phyloP scores from a whole-genome alignment of 2,888 invertebrate species.

The Tortricodes alternella region DNA sequence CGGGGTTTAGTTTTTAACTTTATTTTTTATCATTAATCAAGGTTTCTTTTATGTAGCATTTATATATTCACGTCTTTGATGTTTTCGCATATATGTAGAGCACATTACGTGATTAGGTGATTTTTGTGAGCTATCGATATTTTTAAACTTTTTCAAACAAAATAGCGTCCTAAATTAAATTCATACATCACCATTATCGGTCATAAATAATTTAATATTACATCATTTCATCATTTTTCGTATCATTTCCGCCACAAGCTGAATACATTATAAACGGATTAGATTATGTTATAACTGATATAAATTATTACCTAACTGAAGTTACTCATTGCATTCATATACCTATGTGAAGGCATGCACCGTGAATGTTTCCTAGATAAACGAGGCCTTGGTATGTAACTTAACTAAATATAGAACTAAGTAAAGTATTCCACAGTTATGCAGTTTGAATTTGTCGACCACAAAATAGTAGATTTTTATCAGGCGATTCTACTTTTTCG shows the following conservation, averaged over 20 bases:
- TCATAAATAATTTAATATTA: too few species aligned
- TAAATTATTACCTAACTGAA: slow-evolving; percentile 23
- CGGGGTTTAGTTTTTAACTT: too few species aligned
- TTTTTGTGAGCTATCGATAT: too few species aligned
- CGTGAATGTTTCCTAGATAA: slow-evolving; percentile 5
- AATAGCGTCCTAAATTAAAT: too few species aligned
- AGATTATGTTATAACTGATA: slow-evolving; percentile 16
- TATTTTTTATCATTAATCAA: too few species aligned
- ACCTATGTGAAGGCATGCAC: background rate
- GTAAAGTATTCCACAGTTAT: background rate
- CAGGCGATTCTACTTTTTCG: too few species aligned
- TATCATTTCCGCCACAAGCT: slow-evolving; percentile 21
- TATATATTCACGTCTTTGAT: too few species aligned
- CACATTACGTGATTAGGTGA: too few species aligned
- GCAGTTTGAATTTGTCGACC: background rate
- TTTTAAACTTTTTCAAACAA: too few species aligned
- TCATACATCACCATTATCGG: slow-evolving; percentile 1
- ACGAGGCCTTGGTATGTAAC: background rate
- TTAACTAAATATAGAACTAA: background rate
- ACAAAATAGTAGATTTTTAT: background rate
- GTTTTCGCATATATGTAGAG: too few species aligned
- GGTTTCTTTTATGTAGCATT: too few species aligned
- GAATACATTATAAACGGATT: slow-evolving; percentile 23
- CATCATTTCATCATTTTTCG: slow-evolving; percentile 14
- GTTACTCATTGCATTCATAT: background rate